Percentiles rank a stretch among this genome's conserved stretches.
Conservation (phyloP, 2,888 invertebrate species). For the Xylota sylvarum region DNA sequence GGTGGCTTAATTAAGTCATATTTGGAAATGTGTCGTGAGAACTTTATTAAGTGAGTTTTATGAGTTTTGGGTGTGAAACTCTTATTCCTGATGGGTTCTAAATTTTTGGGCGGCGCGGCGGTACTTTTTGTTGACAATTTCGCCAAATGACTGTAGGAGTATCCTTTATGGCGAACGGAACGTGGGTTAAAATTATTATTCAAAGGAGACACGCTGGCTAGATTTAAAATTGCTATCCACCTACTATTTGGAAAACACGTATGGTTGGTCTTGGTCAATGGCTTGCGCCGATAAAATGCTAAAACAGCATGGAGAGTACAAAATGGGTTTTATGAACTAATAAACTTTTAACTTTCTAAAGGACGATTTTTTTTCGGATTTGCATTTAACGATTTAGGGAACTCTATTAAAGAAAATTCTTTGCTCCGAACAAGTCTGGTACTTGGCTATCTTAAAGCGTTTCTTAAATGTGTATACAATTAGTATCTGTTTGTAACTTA, state of each 20-base stretch:
- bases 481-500: too few relatives aligned
- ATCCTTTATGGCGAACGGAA: not conserved
- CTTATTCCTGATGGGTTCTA: not conserved
- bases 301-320: too few relatives aligned
- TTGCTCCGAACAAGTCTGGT: too few relatives aligned
- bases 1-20: conserved; percentile 57
- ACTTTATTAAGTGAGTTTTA: conserved; percentile 52
- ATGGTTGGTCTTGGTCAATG: not conserved
- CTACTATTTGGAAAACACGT: not conserved
- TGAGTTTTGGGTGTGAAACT: conserved; percentile 12
- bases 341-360: too few relatives aligned
- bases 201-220: not conserved
- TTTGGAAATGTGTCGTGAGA: conserved; percentile 31
- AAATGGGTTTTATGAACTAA: too few relatives aligned
- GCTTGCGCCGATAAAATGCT: not conserved
- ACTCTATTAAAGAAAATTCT: too few relatives aligned
- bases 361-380: too few relatives aligned
- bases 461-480: too few relatives aligned
- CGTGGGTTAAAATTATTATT: not conserved
- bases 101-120: too few relatives aligned
- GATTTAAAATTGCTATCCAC: not conserved
- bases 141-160: conserved; percentile 1
- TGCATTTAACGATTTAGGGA: too few relatives aligned
- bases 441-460: too few relatives aligned
- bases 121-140: conserved; percentile 14